Evolutionary conservation across 1,140 invertebrate species (phyloP).

Genomic region (Temnothorax longispinosus): DNA sequence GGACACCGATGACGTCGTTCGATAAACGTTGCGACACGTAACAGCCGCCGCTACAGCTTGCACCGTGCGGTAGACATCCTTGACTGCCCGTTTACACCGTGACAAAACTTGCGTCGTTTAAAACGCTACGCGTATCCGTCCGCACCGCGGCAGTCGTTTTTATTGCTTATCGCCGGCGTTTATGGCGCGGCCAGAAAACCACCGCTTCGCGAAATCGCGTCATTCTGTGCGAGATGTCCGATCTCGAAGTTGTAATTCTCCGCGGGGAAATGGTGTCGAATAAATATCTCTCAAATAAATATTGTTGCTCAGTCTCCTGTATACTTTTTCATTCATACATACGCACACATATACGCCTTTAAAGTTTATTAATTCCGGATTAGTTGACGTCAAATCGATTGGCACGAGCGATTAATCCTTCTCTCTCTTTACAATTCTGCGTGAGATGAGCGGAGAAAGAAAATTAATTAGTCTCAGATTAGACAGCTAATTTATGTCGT

Average conservation of each 20-base stretch:
- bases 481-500: not conserved
- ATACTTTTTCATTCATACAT: not conserved
- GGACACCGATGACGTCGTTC: constrained; percentile 72
- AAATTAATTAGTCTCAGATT: not conserved
- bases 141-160: constrained; percentile 6
- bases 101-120: constrained; percentile 61
- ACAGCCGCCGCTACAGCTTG: constrained; percentile 59
- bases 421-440: not conserved
- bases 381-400: not conserved
- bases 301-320: not conserved
- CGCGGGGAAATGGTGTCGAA: not conserved
- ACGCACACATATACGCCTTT: not conserved
- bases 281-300: not conserved
- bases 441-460: not conserved
- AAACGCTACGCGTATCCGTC: constrained; percentile 41
- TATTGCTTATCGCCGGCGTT: constrained; percentile 47
- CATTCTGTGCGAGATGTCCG: not conserved
- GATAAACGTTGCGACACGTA: constrained; percentile 72
- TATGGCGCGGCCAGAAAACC: constrained; percentile 41
- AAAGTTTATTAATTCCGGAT: not conserved
- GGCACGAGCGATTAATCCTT: not conserved
- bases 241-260: not conserved
- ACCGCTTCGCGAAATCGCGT: constrained; percentile 23
- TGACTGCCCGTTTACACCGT: constrained; percentile 72
- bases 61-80: constrained; percentile 77